A percentile compares a stretch with the other conserved stretches of the same genome.
Conservation (phyloP, 1,140 invertebrate species). For the Drosophila dunni region DNA sequence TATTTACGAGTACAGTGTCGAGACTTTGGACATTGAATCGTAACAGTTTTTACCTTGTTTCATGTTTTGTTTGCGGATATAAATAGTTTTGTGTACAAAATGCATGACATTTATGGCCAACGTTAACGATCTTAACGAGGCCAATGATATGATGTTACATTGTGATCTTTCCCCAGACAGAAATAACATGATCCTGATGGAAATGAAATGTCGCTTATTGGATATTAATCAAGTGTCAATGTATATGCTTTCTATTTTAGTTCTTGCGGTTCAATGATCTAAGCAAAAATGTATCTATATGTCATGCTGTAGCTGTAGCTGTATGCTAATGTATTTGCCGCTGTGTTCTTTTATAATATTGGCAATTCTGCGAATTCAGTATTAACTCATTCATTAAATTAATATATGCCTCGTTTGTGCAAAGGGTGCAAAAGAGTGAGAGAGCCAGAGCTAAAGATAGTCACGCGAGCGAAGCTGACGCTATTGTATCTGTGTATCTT, state of each 20-base stretch:
- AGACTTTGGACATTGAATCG: slow-evolving; percentile 19
- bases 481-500: slow-evolving; percentile 58
- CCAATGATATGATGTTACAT: slow-evolving; percentile 1
- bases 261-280: slow-evolving; percentile 57
- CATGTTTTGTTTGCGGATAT: slow-evolving; percentile 17
- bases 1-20: slow-evolving; percentile 34
- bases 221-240: slow-evolving; percentile 8
- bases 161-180: background rate
- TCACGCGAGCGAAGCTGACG: slow-evolving; percentile 35
- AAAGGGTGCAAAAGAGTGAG: background rate
- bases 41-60: slow-evolving; percentile 22
- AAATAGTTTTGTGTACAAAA: slow-evolving; percentile 44
- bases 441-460: slow-evolving; percentile 9
- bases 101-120: slow-evolving; percentile 43
- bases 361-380: slow-evolving; percentile 67
- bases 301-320: background rate
- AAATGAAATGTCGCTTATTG: background rate
- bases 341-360: slow-evolving; percentile 51
- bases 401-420: slow-evolving; percentile 55
- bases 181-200: slow-evolving; percentile 4
- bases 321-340: slow-evolving; percentile 15
- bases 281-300: background rate
- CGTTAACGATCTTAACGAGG: slow-evolving; percentile 28
- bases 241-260: slow-evolving; percentile 17
- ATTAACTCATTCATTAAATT: slow-evolving; percentile 77